phyloP scores from a whole-genome alignment of 2,888 invertebrate genomes.

The Monoplex corrugatus region DNA sequence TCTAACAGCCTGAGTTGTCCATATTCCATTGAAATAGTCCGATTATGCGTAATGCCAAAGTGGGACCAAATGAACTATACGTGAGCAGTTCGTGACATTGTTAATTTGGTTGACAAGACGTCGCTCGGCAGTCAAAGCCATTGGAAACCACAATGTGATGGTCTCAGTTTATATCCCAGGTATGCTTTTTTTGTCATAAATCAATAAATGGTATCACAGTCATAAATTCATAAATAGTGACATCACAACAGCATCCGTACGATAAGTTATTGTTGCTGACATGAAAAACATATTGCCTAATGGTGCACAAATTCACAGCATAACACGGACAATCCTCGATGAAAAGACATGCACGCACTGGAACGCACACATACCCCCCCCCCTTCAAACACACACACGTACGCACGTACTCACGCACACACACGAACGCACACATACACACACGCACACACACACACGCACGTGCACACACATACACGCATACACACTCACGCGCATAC shows the following conservation, averaged over 20 bases:
- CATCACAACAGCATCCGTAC: too few species aligned
- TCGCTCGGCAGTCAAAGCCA: too few species aligned
- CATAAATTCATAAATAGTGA: not conserved
- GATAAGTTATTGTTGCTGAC: not conserved
- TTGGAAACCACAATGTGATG: too few species aligned
- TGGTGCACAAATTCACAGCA: not conserved
- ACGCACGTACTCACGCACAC: conserved; percentile 9
- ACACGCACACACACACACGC: conserved; percentile 9
- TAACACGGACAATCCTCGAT: not conserved
- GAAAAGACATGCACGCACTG: not conserved
- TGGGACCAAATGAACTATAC: too few species aligned
- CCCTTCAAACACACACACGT: not conserved
- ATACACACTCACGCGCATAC: not conserved
- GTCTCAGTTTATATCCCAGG: too few species aligned
- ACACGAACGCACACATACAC: conserved; percentile 13
- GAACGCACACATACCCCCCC: not conserved
- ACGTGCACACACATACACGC: not conserved
- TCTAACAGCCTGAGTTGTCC: too few species aligned
- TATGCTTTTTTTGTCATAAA: too few species aligned
- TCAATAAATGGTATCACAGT: not conserved
- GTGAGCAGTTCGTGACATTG: too few species aligned
- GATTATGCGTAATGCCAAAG: too few species aligned
- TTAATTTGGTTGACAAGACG: too few species aligned
- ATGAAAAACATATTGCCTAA: not conserved
- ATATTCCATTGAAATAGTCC: too few species aligned